These are phyloP conservation scores for Montipora capricornis DNA, from an alignment of 64 coral and sea anemone species.

Conservation along the genomic window DNA sequence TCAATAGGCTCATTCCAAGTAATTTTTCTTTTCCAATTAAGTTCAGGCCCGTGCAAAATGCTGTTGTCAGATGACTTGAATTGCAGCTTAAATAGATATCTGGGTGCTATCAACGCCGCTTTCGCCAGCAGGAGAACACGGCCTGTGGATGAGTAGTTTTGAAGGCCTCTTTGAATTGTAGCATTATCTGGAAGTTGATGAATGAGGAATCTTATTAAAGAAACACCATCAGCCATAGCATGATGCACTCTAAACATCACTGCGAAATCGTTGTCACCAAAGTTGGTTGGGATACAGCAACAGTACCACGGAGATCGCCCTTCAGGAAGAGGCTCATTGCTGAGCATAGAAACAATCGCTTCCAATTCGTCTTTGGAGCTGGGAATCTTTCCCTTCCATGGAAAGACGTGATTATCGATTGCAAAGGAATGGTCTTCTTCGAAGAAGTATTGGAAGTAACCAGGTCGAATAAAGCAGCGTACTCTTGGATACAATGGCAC, in stretches of 20 bases:
- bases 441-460: slow-evolving; percentile 94
- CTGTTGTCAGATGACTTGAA: slow-evolving; percentile 49
- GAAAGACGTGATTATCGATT: slow-evolving; percentile 88
- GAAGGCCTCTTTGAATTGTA: slow-evolving; percentile 54
- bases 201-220: slow-evolving; percentile 71
- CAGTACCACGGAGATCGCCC: slow-evolving; percentile 75
- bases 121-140: slow-evolving; percentile 61
- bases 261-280: slow-evolving; percentile 40
- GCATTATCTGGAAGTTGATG: slow-evolving; percentile 69
- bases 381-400: slow-evolving; percentile 68
- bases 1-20: slow-evolving; percentile 75
- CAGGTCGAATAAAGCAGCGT: slow-evolving; percentile 58
- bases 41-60: slow-evolving; percentile 78
- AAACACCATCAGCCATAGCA: slow-evolving; percentile 87
- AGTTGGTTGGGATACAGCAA: slow-evolving; percentile 81
- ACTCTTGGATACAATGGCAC: slow-evolving; percentile 67
- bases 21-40: slow-evolving; percentile 81
- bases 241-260: slow-evolving; percentile 79
- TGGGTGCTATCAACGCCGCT: slow-evolving; percentile 54
- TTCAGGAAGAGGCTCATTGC: slow-evolving; percentile 46
- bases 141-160: slow-evolving; percentile 59
- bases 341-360: slow-evolving; percentile 71
- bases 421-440: slow-evolving; percentile 81
- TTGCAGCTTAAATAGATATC: slow-evolving; percentile 43
- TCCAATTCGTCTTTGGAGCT: slow-evolving; percentile 83